phyloP scores from a whole-genome alignment of 2,797 vertebrate genomes.

The Dryobates pubescens region DNA sequence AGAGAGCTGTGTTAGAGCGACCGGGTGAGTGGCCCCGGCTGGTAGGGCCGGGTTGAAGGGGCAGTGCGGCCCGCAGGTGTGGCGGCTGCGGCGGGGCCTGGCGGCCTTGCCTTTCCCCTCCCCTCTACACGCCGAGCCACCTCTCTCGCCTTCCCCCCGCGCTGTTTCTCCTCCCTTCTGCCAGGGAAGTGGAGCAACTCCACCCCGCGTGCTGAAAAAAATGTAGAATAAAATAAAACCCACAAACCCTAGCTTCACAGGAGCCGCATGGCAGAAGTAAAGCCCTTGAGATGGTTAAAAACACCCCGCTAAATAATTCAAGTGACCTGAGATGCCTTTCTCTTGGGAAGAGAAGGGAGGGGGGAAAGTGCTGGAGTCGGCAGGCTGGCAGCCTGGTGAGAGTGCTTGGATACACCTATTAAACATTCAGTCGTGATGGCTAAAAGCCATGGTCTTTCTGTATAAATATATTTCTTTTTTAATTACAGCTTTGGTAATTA shows the following conservation, averaged over 20 bases:
- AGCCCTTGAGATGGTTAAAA: slow-evolving; percentile 27
- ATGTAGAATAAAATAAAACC: not conserved
- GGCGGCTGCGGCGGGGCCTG: not conserved
- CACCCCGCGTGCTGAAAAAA: not conserved
- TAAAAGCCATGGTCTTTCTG: not conserved
- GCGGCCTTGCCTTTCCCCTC: slow-evolving; percentile 19
- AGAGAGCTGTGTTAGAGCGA: slow-evolving; percentile 18
- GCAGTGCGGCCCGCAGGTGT: slow-evolving; percentile 29
- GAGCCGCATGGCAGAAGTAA: not conserved
- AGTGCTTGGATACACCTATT: not conserved
- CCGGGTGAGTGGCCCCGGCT: not conserved
- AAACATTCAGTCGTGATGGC: not conserved
- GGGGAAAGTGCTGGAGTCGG: not conserved
- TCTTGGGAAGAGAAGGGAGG: not conserved
- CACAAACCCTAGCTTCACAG: not conserved
- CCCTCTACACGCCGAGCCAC: not conserved
- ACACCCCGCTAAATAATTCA: slow-evolving; percentile 27
- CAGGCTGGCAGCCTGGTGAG: not conserved
- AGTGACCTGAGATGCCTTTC: slow-evolving; percentile 42
- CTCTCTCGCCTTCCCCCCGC: not conserved
- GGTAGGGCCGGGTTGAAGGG: not conserved
- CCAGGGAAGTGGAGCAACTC: slow-evolving; percentile 11
- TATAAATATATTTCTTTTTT: not conserved
- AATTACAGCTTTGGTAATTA: not conserved
- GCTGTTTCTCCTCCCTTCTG: slow-evolving; percentile 28